Percentiles rank a stretch among this genome's conserved stretches.
Conservation (phyloP, 2,888 invertebrate genomes). For the Cerastis leucographa region DNA sequence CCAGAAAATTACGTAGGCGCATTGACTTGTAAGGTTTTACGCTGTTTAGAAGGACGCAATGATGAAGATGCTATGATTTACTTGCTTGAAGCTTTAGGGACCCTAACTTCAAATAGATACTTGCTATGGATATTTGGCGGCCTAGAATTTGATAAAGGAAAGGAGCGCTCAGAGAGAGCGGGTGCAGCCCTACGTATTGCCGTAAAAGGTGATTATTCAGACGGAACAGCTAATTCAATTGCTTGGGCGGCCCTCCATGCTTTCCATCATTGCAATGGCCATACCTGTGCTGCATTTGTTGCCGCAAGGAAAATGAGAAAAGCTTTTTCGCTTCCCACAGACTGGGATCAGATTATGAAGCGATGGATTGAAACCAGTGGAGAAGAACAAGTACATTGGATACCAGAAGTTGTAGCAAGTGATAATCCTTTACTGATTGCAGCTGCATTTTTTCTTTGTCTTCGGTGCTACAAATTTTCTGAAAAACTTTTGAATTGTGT, state of each 20-base stretch:
- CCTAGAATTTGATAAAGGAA: slow-evolving; percentile 78
- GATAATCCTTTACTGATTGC: slow-evolving; percentile 82
- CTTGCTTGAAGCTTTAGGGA: slow-evolving; percentile 76
- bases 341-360: slow-evolving; percentile 80
- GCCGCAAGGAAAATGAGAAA: slow-evolving; percentile 85
- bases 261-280: slow-evolving; percentile 77
- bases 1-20: slow-evolving; percentile 75
- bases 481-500: slow-evolving; percentile 80
- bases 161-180: slow-evolving; percentile 70
- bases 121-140: slow-evolving; percentile 84
- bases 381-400: slow-evolving; percentile 85
- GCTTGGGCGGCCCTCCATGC: slow-evolving; percentile 87
- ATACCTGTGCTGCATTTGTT: slow-evolving; percentile 79
- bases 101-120: slow-evolving; percentile 80
- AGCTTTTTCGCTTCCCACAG: slow-evolving; percentile 77
- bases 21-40: slow-evolving; percentile 79
- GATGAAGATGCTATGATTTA: slow-evolving; percentile 77
- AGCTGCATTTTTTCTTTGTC: slow-evolving; percentile 86
- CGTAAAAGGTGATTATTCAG: slow-evolving; percentile 82
- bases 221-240: slow-evolving; percentile 83
- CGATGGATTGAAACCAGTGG: slow-evolving; percentile 83
- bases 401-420: slow-evolving; percentile 74
- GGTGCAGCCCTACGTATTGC: slow-evolving; percentile 83
- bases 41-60: slow-evolving; percentile 79
- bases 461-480: slow-evolving; percentile 82